These are phyloP conservation scores for Eupithecia vulgata DNA, from an alignment of 2,888 invertebrate species.

Conservation along the genomic window DNA sequence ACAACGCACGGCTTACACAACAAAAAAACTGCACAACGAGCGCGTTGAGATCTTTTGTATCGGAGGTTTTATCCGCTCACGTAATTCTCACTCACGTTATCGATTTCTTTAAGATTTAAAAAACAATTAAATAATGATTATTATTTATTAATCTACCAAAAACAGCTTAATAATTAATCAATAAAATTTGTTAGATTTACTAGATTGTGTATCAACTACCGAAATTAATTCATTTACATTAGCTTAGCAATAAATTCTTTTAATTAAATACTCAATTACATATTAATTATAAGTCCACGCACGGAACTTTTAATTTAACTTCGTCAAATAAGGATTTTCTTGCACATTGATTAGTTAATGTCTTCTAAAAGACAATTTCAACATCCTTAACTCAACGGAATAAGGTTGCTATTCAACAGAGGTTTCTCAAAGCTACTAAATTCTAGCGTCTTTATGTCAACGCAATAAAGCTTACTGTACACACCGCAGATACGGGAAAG, in stretches of 20 bases:
- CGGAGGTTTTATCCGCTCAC: not conserved
- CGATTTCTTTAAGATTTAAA: no score
- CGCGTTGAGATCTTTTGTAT: constrained; percentile 37
- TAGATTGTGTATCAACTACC: not conserved
- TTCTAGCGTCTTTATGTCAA: constrained; percentile 9
- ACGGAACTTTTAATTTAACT: constrained; percentile 33
- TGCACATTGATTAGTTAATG: constrained; percentile 20
- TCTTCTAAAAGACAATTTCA: constrained; percentile 4
- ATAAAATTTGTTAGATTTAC: not conserved
- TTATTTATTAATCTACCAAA: not conserved
- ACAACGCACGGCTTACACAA: not conserved
- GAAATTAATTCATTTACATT: not conserved
- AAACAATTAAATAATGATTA: no score
- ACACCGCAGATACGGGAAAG: constrained; percentile 1
- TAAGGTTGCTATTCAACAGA: constrained; percentile 17
- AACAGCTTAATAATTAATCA: not conserved
- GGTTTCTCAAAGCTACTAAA: not conserved
- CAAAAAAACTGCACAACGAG: not conserved
- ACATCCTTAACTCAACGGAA: constrained; percentile 13
- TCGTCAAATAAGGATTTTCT: constrained; percentile 20
- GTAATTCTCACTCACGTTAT: not conserved
- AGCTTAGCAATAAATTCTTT: constrained; percentile 21
- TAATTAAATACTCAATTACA: constrained; percentile 39
- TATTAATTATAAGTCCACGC: constrained; percentile 32
- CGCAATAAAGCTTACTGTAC: constrained; percentile 14